Conservation (phyloP, 2,113 vertebrate genomes). For the Oenanthe melanoleuca region DNA sequence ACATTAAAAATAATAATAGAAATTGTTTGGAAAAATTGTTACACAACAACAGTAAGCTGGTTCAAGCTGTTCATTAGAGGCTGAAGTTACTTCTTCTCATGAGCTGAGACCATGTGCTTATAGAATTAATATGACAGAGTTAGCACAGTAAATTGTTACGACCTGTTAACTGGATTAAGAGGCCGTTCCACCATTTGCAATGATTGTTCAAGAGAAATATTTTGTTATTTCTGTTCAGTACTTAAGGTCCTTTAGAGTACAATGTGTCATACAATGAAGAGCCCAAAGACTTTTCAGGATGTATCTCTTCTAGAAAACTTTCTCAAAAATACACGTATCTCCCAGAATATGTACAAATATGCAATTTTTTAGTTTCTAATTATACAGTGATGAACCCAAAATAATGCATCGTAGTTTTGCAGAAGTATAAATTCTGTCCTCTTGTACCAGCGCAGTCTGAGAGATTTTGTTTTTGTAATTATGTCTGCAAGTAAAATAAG, state of each 20-base stretch:
- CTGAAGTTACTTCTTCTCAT: background rate
- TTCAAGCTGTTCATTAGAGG: background rate
- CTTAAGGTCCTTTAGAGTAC: background rate
- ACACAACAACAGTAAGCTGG: background rate
- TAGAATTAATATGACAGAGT: background rate
- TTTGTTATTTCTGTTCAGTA: background rate
- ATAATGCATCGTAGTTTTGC: background rate
- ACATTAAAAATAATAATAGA: background rate
- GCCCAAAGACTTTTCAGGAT: background rate
- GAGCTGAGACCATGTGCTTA: background rate
- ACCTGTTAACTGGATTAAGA: background rate
- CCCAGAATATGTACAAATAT: background rate
- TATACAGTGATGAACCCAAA: background rate
- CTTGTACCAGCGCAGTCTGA: background rate
- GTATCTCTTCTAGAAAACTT: background rate
- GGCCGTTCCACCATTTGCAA: background rate
- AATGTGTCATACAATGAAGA: background rate
- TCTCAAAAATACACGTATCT: rapidly evolving
- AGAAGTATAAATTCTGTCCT: background rate
- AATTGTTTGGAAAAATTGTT: background rate
- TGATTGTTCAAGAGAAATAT: background rate
- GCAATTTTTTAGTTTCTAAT: background rate
- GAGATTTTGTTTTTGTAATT: background rate
- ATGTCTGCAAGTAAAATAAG: background rate
- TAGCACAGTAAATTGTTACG: background rate